Conservation (phyloP, 2,797 vertebrate genomes). For the Pampus argenteus region DNA sequence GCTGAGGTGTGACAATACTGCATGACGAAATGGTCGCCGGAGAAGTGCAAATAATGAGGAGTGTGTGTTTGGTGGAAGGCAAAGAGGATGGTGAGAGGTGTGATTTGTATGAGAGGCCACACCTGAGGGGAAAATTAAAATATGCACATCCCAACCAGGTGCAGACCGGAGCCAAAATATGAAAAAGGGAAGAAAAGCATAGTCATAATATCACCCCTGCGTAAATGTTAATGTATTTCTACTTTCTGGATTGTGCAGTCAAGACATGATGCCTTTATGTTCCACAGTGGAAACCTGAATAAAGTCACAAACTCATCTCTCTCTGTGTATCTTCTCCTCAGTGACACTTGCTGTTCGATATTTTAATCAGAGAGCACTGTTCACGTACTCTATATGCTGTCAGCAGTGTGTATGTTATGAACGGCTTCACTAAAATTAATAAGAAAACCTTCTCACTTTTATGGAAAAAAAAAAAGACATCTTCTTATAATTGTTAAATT, state of each 20-base stretch:
- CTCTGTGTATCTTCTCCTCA: slow-evolving; percentile 26
- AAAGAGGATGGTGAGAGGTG: slow-evolving; percentile 41
- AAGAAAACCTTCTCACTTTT: slow-evolving; percentile 15
- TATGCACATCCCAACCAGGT: slow-evolving; percentile 48
- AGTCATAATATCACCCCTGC: slow-evolving; percentile 34
- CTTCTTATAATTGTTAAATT: slow-evolving; percentile 47
- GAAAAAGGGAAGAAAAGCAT: slow-evolving; percentile 16
- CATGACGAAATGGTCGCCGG: slow-evolving; percentile 65
- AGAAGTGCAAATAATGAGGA: slow-evolving; percentile 65
- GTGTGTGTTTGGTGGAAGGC: slow-evolving; percentile 40
- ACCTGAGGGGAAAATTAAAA: slow-evolving; percentile 56
- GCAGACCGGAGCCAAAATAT: slow-evolving; percentile 21
- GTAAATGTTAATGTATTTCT: slow-evolving; percentile 54
- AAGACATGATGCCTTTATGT: slow-evolving; percentile 25
- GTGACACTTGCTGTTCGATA: slow-evolving; percentile 21
- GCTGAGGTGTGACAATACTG: slow-evolving; percentile 49
- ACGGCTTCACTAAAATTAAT: slow-evolving; percentile 13
- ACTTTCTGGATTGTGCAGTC: slow-evolving; percentile 25
- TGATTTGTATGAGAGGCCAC: slow-evolving; percentile 42
- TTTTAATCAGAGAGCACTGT: slow-evolving; percentile 4
- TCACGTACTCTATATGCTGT: too few species aligned
- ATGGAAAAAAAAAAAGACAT: slow-evolving; percentile 46
- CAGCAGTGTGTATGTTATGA: too few species aligned
- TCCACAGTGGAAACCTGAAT: slow-evolving; percentile 27
- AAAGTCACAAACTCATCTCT: slow-evolving; percentile 43